Conservation (phyloP, 2,797 vertebrate species). For the Megalops cyprinoides region DNA sequence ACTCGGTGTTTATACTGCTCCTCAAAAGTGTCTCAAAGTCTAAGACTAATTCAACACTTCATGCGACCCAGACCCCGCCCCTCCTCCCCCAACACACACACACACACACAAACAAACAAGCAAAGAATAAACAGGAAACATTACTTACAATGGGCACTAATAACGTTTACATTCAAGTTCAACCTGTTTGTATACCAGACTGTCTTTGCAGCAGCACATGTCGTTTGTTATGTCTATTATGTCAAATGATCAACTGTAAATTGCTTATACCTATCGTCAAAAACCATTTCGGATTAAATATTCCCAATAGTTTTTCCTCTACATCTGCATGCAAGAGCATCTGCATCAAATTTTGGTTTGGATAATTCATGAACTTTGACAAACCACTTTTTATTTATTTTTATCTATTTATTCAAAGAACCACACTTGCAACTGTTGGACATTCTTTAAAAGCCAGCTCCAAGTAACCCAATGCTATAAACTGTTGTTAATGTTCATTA, state of each 20-base stretch:
- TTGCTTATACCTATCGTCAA: too few relatives aligned
- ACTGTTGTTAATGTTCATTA: constrained; percentile 47
- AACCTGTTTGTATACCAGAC: neutral
- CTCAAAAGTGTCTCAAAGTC: neutral
- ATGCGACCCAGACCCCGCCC: neutral
- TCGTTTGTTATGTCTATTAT: too few relatives aligned
- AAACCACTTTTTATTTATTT: neutral
- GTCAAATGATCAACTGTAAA: too few relatives aligned
- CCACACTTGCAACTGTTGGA: neutral
- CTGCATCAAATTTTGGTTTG: neutral
- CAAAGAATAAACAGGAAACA: neutral
- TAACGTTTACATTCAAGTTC: constrained; percentile 11
- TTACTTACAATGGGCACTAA: neutral
- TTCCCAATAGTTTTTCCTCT: neutral
- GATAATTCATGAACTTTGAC: too few relatives aligned
- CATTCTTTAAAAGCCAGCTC: constrained; percentile 64
- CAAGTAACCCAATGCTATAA: constrained; percentile 57
- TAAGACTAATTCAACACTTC: neutral
- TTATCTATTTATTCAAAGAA: neutral
- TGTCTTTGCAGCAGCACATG: neutral
- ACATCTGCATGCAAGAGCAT: neutral
- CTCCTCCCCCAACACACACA: neutral
- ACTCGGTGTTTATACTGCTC: neutral
- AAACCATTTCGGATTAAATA: neutral
- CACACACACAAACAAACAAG: constrained; percentile 10